Evolutionary conservation across 2,797 vertebrate genomes (phyloP), one percentile per base, ranked within the genome.

Genomic region (Limnodromus scolopaceus): DNA sequence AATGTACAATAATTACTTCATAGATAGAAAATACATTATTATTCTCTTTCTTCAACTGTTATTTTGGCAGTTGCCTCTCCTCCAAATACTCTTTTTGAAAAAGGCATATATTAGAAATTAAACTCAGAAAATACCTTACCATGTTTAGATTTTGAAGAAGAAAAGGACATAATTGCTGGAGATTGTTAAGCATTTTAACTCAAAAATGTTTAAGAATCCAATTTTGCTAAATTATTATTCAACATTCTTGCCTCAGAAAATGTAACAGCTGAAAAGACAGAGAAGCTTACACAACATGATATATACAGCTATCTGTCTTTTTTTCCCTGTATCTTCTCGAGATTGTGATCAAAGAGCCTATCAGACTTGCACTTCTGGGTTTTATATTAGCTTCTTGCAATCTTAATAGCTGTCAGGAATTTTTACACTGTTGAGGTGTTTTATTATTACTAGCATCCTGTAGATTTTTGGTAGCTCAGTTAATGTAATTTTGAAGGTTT

Each of bases 401-500:
- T 84, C 89, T 90, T 96, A 96, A 84, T 60, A 91, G 53, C 23
- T 89, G 82, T 80, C 72, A 89, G 71, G 27, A 78, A 74, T 84
- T 82, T 84, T 63, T 79, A 34, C 22, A 55, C 71, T 94, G 53
- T 64, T 78, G 61, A 91, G 36, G 9, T 84, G 28, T 28, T 94
- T 48, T 93, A 69, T 85, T 83, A 91, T 79, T 84, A 38, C 25
- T 30, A 53, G 3, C 51, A 61, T 76, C 64, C 43, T 69, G 32
- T 18, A 54, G 57, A 19, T 66, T 95, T 81, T 92, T 58, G 25
- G 10, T 91, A 91, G 75, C 23, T 77, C 72, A 54, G 13, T 83
- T 66, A 76, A 84, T 43, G 20, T 11, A 75, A 34, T 78, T 80
- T 48, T 60, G 43, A 63, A 93, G 41, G 23, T 18, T 18, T 63